phyloP scores from a whole-genome alignment of 2,797 vertebrate genomes.

The Choloepus didactylus region DNA sequence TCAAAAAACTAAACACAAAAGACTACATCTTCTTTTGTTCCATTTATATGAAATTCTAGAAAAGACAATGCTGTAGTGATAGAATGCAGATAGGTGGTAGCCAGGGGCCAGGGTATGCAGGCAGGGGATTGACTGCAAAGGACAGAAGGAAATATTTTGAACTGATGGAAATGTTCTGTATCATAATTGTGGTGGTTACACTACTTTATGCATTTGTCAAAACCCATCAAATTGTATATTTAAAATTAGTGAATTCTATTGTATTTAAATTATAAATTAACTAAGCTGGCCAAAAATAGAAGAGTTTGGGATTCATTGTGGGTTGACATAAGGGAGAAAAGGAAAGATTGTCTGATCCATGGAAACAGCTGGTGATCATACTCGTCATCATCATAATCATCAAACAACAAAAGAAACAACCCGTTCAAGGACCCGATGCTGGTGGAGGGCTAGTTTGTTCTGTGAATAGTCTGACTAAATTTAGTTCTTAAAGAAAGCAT shows the following conservation, averaged over 20 bases:
- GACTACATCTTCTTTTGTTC: not conserved
- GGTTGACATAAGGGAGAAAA: conserved; percentile 19
- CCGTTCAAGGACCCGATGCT: not conserved
- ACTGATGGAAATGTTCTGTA: not conserved
- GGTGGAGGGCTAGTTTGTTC: not conserved
- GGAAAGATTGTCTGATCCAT: not conserved
- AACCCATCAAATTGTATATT: not conserved
- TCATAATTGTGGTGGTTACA: not conserved
- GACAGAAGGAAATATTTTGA: not conserved
- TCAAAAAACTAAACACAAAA: conserved; percentile 15
- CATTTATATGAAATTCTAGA: conserved; percentile 18
- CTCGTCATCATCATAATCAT: not conserved
- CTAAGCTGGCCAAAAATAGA: conserved; percentile 39
- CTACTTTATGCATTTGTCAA: not conserved
- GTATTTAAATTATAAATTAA: not conserved
- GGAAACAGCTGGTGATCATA: not conserved
- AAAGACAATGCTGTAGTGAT: conserved; percentile 10
- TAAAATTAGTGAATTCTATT: conserved; percentile 32
- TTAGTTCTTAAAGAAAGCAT: conserved; percentile 49
- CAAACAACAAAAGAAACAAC: conserved; percentile 1
- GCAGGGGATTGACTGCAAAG: not conserved
- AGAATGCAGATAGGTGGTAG: not conserved
- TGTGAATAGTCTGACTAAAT: conserved; percentile 21
- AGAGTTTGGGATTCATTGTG: not conserved
- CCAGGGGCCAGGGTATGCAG: not conserved